These are phyloP conservation scores for Merluccius polli DNA, from an alignment of 2,797 vertebrate species.

Conservation along the genomic window DNA sequence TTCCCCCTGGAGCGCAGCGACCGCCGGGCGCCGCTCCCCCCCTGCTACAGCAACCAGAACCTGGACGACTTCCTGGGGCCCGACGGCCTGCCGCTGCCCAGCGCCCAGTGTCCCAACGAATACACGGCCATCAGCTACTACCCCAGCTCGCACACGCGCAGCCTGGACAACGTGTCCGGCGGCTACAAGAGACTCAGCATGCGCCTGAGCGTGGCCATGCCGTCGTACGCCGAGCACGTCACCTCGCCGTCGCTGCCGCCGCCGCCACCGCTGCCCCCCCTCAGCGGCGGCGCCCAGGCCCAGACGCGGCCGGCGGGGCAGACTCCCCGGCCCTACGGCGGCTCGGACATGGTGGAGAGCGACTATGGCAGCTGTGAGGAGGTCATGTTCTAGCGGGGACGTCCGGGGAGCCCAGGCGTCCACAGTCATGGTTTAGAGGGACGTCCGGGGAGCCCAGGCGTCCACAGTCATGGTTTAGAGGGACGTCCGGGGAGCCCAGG, in stretches of 20 bases:
- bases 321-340: slow-evolving; percentile 72
- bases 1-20: slow-evolving; percentile 88
- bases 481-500: too few species aligned
- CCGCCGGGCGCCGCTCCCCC: slow-evolving; percentile 88
- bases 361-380: slow-evolving; percentile 98
- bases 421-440: too few species aligned
- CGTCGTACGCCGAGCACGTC: slow-evolving; percentile 82
- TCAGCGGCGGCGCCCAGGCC: slow-evolving; percentile 54
- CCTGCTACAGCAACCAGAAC: slow-evolving; percentile 94
- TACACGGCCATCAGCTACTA: slow-evolving; percentile 97
- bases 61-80: slow-evolving; percentile 89
- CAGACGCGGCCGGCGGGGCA: slow-evolving; percentile 53
- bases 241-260: slow-evolving; percentile 43
- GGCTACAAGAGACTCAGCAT: slow-evolving; percentile 88
- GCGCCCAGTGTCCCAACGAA: slow-evolving; percentile 85
- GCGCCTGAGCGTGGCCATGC: slow-evolving; percentile 88
- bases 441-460: too few species aligned
- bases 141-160: slow-evolving; percentile 79
- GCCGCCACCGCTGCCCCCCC: slow-evolving; percentile 78
- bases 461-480: too few species aligned
- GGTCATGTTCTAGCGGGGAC: slow-evolving; percentile 87
- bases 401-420: too few species aligned
- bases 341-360: slow-evolving; percentile 88
- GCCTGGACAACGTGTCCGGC: slow-evolving; percentile 69
- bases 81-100: slow-evolving; percentile 70